Evolutionary conservation across 92 coral and sea anemone genomes (phyloP).

Genomic region (Siderastrea siderea): DNA sequence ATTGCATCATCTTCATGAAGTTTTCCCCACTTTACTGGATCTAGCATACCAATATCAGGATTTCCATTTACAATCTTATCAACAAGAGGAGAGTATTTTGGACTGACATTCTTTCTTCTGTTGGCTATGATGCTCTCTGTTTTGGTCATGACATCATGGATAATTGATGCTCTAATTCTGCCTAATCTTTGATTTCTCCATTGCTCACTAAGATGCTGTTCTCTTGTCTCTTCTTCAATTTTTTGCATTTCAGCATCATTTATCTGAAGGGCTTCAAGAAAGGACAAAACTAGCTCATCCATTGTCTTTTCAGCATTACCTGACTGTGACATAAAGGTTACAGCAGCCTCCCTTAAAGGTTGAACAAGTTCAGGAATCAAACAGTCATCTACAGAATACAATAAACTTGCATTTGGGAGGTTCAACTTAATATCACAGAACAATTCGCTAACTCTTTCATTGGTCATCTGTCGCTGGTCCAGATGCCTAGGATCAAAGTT

Average conservation of each 20-base stretch:
- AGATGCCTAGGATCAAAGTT: constrained; percentile 54
- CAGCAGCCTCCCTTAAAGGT: constrained; percentile 16
- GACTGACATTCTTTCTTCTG: constrained; percentile 37
- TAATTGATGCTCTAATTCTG: constrained; percentile 44
- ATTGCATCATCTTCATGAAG: constrained; percentile 40
- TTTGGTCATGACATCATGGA: constrained; percentile 42
- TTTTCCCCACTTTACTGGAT: constrained; percentile 64
- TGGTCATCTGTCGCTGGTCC: constrained; percentile 33
- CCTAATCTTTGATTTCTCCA: constrained; percentile 48
- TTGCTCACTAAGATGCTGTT: constrained; percentile 6
- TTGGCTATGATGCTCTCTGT: constrained; percentile 31
- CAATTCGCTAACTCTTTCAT: constrained; percentile 17
- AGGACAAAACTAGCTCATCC: constrained; percentile 18
- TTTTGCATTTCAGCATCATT: constrained; percentile 9
- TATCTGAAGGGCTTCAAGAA: constrained; percentile 14
- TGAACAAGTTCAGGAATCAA: neutral
- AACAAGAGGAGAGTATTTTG: constrained; percentile 52
- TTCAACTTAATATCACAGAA: neutral
- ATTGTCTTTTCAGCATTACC: neutral
- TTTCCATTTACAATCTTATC: constrained; percentile 27
- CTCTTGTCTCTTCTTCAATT: constrained; percentile 30
- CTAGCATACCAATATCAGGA: constrained; percentile 40
- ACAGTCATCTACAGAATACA: constrained; percentile 3
- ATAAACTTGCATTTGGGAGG: neutral
- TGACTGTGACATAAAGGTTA: neutral